Base-by-base conservation (phyloP, 2,113 vertebrate genomes). In the Pelecanoides urinatrix region DNA sequence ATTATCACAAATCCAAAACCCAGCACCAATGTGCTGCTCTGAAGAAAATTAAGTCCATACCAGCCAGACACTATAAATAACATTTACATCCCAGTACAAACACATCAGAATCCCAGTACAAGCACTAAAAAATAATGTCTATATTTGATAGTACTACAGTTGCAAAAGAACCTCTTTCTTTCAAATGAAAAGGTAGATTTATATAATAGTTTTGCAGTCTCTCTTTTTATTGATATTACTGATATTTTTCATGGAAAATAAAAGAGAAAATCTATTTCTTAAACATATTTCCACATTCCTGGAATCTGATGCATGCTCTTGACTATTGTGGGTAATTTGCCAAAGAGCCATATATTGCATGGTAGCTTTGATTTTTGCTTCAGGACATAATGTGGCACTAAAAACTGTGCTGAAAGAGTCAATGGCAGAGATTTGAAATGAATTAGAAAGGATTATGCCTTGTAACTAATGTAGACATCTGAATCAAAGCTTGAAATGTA, bases 401-500 rank as follows among this genome's bases (percentile, higher is more conserved):
- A 30, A 74, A 94, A 73, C 61, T 73, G 20, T 56, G 22, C 75
- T 92, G 58, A 79, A 87, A 74, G 63, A 86, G 76, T 76, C 75
- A 13, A 22, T 49, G 27, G 10, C 20, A 27, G 21, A 75, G 50
- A 81, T 82, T 56, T 90, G 11, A 87, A 88, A 62, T 86, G 50
- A 86, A 86, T 40, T 86, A 32, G 38, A 49, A 95, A 92, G 30
- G 52, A 56, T 79, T 86, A 45, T 55, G 38, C 49, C 58, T 94
- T 90, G 44, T 47, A 86, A 93, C 38, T 81, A 29, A 72, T 10
- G 18, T 55, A 93, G 62, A 62, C 4, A 14, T 83, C 61, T 72
- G 65, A 94, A 86, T 66, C 42, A 83, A 72, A 67, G 34, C 63
- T 94, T 94, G 65, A 97, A 91, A 92, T 89, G 18, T 84, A 88